These are phyloP conservation scores for Tretioscincus oriximinensis DNA, from an alignment of 2,113 vertebrate genomes.

Conservation along the genomic window DNA sequence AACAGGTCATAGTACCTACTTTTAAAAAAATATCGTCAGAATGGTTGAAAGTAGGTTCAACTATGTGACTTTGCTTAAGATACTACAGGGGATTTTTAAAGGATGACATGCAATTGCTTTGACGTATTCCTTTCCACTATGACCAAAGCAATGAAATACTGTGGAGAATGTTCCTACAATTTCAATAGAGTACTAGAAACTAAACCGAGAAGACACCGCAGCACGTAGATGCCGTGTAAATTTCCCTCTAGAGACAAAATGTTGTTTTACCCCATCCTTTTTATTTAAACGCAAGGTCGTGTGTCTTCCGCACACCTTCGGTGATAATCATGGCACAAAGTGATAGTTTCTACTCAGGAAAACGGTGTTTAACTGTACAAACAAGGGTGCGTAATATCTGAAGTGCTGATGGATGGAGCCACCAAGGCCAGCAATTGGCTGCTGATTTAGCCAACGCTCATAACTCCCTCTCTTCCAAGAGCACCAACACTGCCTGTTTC, in stretches of 20 bases:
- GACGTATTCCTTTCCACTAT: conserved; percentile 24
- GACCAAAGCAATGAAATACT: conserved; percentile 28
- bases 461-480: conserved; percentile 22
- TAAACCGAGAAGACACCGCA: conserved; percentile 6
- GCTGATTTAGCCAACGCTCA: conserved; percentile 45
- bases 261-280: conserved; percentile 4
- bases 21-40: conserved; percentile 8
- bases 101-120: conserved; percentile 21
- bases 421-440: conserved; percentile 54
- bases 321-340: conserved; percentile 54
- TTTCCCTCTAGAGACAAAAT: conserved; percentile 46
- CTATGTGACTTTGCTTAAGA: conserved; percentile 28
- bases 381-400: conserved; percentile 59
- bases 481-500: conserved; percentile 55
- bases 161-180: conserved; percentile 22
- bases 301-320: conserved; percentile 35
- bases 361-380: conserved; percentile 62
- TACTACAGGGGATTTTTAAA: neutral
- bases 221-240: conserved; percentile 7
- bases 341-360: conserved; percentile 72
- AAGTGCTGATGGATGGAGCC: conserved; percentile 48
- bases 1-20: conserved; percentile 52
- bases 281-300: neutral
- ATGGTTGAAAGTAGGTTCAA: conserved; percentile 23
- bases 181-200: conserved; percentile 17